Evolutionary conservation across 30 jellyfish, hydroid and myxozoan species (phyloP), one percentile per base, ranked within the genome.

Genomic region (Clytia hemisphaerica): DNA sequence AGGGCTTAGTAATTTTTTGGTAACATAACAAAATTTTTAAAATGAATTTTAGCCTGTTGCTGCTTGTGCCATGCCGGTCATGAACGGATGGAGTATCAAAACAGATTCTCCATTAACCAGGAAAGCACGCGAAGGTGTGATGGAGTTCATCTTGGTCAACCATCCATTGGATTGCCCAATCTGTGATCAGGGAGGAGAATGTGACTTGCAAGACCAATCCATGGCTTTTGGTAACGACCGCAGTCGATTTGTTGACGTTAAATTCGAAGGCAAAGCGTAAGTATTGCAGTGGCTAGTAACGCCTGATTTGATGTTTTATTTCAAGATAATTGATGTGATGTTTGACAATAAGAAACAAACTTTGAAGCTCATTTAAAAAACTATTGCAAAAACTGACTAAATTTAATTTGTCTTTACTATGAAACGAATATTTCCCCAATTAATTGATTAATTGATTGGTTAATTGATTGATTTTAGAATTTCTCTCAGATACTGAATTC

Each of bases 41-140:
- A 57, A 28, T 67, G 22, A 5, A 42, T 62, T 77, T 63, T 33
- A 85, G 93, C 99, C 99, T 49, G 97, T 92, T 10, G 99, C 99
- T n/a, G 91, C 99, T 24, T 92, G 99, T 75, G 99, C 99, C 6
- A 92, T 92, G 99, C 99, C 99, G 2, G 96, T 92, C 9, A 83
- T 83, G 96, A 92, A 92, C 35, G 99, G 99, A 19, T 83, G 96
- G 99, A 84, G 94, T 33, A 92, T 92, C 60, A 83, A 84, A 47
- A 92, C 99, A 18, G 90, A 92, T 58, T 92, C 99, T 14, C 92
- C 86, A 53, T 33, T 92, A 35, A 80, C 99, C 25, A 66, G 92
- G 47, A 83, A 92, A 72, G 99, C 99, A 40, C 76, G 99, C 76
- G 99, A 92, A 75, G 99, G 99, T 6, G 99, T 92, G 45, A 92